Evolutionary conservation across 2,113 vertebrate species (phyloP).

Genomic region (Tragulus kanchil): DNA sequence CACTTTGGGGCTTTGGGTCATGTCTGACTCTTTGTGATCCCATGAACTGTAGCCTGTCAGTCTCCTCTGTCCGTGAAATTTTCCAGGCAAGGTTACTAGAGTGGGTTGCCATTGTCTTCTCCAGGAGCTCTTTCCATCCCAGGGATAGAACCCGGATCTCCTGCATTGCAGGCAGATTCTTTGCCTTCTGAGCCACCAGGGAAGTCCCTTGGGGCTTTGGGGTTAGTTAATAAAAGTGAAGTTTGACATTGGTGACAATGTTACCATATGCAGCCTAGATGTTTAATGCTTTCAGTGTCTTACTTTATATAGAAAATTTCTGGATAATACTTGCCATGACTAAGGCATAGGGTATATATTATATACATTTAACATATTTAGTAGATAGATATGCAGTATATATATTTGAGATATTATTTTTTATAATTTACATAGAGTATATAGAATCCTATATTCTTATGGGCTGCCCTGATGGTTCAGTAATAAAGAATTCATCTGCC

Average conservation of each 20-base stretch:
- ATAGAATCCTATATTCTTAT: background rate
- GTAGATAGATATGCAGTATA: background rate
- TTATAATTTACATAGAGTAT: background rate
- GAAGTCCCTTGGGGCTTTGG: background rate
- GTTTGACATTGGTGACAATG: background rate
- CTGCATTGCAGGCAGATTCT: background rate
- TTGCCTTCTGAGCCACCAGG: background rate
- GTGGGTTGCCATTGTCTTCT: background rate
- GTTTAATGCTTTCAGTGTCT: background rate
- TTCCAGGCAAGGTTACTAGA: background rate
- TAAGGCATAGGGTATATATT: background rate
- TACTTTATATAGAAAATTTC: constrained; percentile 1
- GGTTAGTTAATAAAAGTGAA: constrained; percentile 1
- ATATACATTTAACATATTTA: background rate
- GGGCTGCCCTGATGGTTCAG: too few relatives aligned
- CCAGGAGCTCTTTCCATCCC: background rate
- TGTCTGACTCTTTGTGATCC: background rate
- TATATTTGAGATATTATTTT: constrained; percentile 6
- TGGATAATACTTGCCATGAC: background rate
- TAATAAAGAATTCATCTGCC: too few relatives aligned
- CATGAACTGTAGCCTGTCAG: background rate
- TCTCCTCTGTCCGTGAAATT: background rate
- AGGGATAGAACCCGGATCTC: background rate
- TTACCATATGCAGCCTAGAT: background rate
- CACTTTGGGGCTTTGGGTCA: background rate